phyloP scores from a whole-genome alignment of 1,140 invertebrate species.

The Neoseiulus cucumeris region DNA sequence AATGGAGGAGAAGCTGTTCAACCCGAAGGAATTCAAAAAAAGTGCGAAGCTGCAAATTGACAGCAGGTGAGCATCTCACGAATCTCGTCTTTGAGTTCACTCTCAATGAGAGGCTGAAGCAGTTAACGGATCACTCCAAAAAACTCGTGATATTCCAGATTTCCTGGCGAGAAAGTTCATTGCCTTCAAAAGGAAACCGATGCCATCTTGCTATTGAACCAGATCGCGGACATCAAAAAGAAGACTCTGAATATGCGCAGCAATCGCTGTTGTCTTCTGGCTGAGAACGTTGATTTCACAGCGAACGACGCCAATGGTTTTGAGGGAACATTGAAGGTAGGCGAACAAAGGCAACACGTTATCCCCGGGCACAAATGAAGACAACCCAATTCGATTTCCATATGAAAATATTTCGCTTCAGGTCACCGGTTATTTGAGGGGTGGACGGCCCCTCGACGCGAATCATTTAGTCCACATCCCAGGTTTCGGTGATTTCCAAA shows the following conservation, averaged over 20 bases:
- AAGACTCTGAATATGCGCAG: conserved; percentile 48
- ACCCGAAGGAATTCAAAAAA: conserved; percentile 49
- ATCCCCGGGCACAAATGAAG: conserved; percentile 28
- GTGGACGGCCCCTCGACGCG: conserved; percentile 48
- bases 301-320: conserved; percentile 26
- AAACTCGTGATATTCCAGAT: conserved; percentile 35
- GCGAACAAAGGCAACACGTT: conserved; percentile 15
- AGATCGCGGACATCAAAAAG: conserved; percentile 59
- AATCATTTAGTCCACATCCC: conserved; percentile 74
- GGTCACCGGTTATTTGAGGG: conserved; percentile 62
- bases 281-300: conserved; percentile 51
- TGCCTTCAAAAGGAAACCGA: conserved; percentile 50
- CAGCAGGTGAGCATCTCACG: conserved; percentile 34
- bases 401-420: background rate
- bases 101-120: background rate
- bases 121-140: background rate
- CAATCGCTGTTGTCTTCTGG: conserved; percentile 53
- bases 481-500: conserved; percentile 76
- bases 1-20: conserved; percentile 22
- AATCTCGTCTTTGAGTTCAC: background rate
- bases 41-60: conserved; percentile 48
- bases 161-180: conserved; percentile 61
- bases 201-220: conserved; percentile 51
- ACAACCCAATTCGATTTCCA: conserved; percentile 37
- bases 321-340: conserved; percentile 11